phyloP scores from a whole-genome alignment of 2,797 vertebrate species.

The Momotus momota region DNA sequence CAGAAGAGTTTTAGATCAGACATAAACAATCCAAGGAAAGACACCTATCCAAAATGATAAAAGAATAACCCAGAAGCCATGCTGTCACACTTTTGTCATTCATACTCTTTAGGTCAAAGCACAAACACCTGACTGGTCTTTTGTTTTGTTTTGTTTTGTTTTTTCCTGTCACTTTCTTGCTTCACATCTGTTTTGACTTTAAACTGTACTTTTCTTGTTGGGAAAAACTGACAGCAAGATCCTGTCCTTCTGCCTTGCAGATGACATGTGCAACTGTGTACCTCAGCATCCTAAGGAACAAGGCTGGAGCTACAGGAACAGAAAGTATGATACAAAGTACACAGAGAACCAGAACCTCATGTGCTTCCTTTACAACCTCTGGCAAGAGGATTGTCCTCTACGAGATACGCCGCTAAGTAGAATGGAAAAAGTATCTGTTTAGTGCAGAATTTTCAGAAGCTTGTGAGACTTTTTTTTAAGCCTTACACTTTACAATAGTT shows the following conservation, averaged over 20 bases:
- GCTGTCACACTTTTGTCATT: not conserved
- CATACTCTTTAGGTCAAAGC: not conserved
- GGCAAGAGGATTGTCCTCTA: not conserved
- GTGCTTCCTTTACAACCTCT: not conserved
- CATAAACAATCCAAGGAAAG: not conserved
- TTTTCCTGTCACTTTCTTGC: not conserved
- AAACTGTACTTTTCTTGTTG: not conserved
- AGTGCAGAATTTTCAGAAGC: not conserved
- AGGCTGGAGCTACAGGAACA: not conserved
- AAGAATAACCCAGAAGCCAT: not conserved
- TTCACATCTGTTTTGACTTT: not conserved
- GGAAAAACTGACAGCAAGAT: not conserved
- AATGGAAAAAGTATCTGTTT: not conserved
- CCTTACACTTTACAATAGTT: not conserved
- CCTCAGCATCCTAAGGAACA: not conserved
- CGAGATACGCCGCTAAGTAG: fast-evolving
- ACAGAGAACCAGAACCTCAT: not conserved
- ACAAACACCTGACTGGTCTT: not conserved
- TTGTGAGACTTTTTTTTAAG: not conserved
- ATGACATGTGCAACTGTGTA: not conserved
- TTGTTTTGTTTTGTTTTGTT: not conserved
- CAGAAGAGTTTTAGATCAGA: not conserved
- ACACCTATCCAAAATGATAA: not conserved
- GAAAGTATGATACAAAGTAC: not conserved
- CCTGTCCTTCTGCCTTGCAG: conserved; percentile 3